Evolutionary conservation across 2,888 invertebrate genomes (phyloP), one percentile per base, ranked within the genome.

Genomic region (Brachycybe producta): DNA sequence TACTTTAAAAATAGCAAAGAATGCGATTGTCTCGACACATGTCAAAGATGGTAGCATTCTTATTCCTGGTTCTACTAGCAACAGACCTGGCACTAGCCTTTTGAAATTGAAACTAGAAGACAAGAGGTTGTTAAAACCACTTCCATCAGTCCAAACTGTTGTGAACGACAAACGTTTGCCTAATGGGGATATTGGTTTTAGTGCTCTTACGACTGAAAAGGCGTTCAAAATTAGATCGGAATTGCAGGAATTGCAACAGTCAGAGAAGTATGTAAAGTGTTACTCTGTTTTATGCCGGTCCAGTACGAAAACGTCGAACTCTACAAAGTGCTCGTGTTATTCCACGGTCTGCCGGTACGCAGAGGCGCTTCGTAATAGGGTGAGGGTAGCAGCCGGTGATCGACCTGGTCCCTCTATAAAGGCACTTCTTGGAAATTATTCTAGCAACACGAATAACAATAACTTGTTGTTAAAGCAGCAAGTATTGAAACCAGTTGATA

Each of bases 211-310:
- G n/a, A 5, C 26, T 2, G 47, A 47, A 23, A 28, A 47, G 19
- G 38, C 27, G 15, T 47, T 47, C 19, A 47, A 47, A 26, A n/a
- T 36, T 21, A 47, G 38, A 24, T 4, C 38, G 17, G n/a, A 27
- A 24, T 24, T 47, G 1, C 27, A 23, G 2, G 47, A 47, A 32
- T 19, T 38, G 24, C 47, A 47, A 38, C 36, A 35, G 15, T 26
- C 38, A 26, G 38, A 26, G 8, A 47, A 47, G 19, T 26, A 38
- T 38, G 36, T 38, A 21, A 72, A 67, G 43, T 88, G 88, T 61
- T 90, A 84, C 64, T 88, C 88, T 0, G 84, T 87, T 0, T 66
- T 82, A 41, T 90, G 88, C 63, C 70, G 84, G 4, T 30, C 24
- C 7, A 17, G 47, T n/a, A 15, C 47, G 1, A 35, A 45, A 21